phyloP scores from a whole-genome alignment of 2,797 vertebrate species.

The Halcyon smyrnensis region DNA sequence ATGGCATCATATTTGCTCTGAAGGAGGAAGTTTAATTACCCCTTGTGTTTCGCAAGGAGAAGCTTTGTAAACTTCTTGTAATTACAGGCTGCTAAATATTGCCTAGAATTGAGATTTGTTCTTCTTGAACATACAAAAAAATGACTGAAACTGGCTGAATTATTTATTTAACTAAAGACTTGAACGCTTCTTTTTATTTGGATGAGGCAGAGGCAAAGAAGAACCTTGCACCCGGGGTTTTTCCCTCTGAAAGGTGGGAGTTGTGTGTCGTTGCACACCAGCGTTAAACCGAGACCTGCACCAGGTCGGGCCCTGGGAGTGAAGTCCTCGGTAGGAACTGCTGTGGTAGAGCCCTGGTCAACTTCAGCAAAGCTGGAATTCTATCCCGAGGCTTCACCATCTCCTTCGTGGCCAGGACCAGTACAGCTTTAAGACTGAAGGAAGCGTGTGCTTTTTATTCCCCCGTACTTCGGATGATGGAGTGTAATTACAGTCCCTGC shows the following conservation, averaged over 20 bases:
- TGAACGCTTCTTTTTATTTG: neutral
- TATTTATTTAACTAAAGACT: neutral
- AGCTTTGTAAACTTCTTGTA: neutral
- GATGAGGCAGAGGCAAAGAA: neutral
- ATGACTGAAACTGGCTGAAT: neutral
- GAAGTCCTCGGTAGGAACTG: neutral
- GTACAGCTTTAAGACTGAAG: neutral
- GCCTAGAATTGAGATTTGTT: neutral
- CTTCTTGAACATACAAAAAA: neutral
- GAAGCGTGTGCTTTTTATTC: neutral
- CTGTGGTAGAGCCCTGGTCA: neutral
- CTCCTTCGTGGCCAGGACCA: neutral
- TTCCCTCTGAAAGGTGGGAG: neutral
- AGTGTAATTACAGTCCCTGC: neutral
- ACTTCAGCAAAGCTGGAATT: neutral
- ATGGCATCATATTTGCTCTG: neutral
- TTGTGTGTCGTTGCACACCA: neutral
- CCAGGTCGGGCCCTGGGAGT: neutral
- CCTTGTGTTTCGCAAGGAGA: neutral
- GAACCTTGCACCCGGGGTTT: neutral
- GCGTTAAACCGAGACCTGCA: neutral
- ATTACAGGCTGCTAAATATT: slow-evolving; percentile 3
- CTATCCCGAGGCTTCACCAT: neutral
- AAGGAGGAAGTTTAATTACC: neutral
- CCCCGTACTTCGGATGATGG: neutral